Evolutionary conservation across 2,888 invertebrate species (phyloP), one percentile per base, ranked within the genome.

Genomic region (Ormyrus rosae): DNA sequence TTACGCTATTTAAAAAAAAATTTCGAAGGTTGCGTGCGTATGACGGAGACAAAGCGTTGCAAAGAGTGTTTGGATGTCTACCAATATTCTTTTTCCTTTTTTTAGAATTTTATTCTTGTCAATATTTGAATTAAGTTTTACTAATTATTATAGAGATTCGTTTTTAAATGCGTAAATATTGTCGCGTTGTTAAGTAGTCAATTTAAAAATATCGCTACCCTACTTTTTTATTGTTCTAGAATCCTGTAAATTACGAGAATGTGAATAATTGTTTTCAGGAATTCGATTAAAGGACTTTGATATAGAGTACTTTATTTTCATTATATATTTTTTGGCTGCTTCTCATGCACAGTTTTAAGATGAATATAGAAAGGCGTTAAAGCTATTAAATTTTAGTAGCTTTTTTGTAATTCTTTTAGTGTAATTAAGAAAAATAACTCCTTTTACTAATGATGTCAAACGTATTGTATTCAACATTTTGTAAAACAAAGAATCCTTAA

Each of bases 61-160:
- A 50, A 50, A 80, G 74, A 55, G 81, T 78, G 65, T 67, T 51
- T 80, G 61, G 19, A 63, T 63, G 51, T 53, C 63, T 48, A 34
- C 19, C 51, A 67, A 64, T 65, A 64, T 74, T 51, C 60, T 58
- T 70, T 65, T 85, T 86, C 85, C 60, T 58, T 70, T 65, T 85
- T 86, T 85, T 86, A 85, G 83, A 87, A 81, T 87, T 88, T 86
- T 86, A 87, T 84, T 80, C 79, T 85, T 83, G 84, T 85, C 85
- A 83, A 85, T 87, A 84, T 64, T 78, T 79, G 70, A 51, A 85
- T 84, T 84, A 85, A 85, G 83, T 84, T 86, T 84, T 84, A 84
- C 81, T 79, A 79, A 81, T 84, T 85, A 85, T 34, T 34, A 79
- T 80, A 80, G 78, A 71, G 72, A 34, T 78, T 71, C 75, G 79